Conservation (phyloP, 2,888 invertebrate species). For the Apantesis nais region DNA sequence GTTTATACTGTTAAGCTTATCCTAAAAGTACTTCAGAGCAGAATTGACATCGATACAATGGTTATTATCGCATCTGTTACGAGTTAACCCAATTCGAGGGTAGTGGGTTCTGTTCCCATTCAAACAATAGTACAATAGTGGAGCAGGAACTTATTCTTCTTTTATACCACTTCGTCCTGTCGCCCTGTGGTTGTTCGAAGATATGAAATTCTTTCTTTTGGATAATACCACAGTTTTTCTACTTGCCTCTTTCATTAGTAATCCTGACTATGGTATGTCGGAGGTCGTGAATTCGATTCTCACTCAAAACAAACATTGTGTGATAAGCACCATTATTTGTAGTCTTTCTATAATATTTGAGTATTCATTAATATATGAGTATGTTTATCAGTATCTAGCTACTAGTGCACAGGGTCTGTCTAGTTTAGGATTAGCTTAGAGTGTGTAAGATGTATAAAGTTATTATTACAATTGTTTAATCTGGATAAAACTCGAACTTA, state of each 20-base stretch:
- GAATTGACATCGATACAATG: constrained; percentile 41
- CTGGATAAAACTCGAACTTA: not conserved
- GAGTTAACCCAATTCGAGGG: constrained; percentile 12
- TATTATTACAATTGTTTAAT: not conserved
- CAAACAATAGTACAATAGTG: constrained; percentile 12
- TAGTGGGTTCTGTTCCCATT: constrained; percentile 16
- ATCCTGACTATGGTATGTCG: not conserved
- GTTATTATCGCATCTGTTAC: constrained; percentile 44
- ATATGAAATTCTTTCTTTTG: not conserved
- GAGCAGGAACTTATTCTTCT: not conserved
- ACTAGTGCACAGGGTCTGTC: too few relatives aligned
- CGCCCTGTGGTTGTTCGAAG: not conserved
- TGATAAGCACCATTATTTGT: too few relatives aligned
- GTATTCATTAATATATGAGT: too few relatives aligned
- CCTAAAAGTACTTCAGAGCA: constrained; percentile 17
- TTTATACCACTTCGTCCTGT: not conserved
- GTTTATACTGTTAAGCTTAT: not conserved
- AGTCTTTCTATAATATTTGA: not conserved
- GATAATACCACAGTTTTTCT: too few relatives aligned
- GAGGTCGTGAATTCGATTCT: not conserved
- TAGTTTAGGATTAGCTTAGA: not conserved
- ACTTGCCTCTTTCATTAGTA: not conserved
- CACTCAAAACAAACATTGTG: too few relatives aligned
- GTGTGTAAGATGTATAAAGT: not conserved
- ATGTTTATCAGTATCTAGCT: too few relatives aligned